Conservation (phyloP, 1,140 invertebrate species). For the Linepithema humile region DNA sequence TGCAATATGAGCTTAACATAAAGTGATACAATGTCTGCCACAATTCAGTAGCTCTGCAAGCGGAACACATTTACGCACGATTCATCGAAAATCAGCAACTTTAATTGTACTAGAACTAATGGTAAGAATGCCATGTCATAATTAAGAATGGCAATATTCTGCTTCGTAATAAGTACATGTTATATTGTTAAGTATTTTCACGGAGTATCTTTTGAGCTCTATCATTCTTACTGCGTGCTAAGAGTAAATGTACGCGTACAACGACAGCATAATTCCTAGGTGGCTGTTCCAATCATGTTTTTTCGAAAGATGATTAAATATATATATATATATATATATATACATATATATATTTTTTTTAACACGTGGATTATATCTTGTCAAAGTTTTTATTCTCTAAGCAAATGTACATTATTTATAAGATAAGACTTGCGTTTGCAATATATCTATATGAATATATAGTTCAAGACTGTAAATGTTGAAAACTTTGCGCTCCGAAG, state of each 20-base stretch:
- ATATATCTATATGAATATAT: not conserved
- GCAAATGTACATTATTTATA: constrained; percentile 35
- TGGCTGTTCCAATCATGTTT: constrained; percentile 49
- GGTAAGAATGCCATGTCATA: not conserved
- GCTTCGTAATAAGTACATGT: constrained; percentile 17
- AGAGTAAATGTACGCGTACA: constrained; percentile 26
- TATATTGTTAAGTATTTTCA: constrained; percentile 19
- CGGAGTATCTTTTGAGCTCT: constrained; percentile 22
- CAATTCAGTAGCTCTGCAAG: not conserved
- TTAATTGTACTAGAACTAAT: too few species aligned
- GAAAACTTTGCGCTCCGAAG: constrained; percentile 16
- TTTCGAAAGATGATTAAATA: constrained; percentile 25
- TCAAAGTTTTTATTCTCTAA: constrained; percentile 58
- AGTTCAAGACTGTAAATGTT: not conserved
- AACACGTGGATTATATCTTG: constrained; percentile 19
- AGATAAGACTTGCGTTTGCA: constrained; percentile 56
- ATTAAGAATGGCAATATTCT: constrained; percentile 27
- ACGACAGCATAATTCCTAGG: constrained; percentile 43
- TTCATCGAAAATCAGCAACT: not conserved
- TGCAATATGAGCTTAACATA: too few species aligned
- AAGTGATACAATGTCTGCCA: too few species aligned
- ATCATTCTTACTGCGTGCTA: constrained; percentile 28
- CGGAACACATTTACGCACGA: not conserved
- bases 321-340: constrained; percentile 44
- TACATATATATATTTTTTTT: constrained; percentile 63